phyloP scores from a whole-genome alignment of 2,113 vertebrate species.

The Chloropsis cyanopogon region DNA sequence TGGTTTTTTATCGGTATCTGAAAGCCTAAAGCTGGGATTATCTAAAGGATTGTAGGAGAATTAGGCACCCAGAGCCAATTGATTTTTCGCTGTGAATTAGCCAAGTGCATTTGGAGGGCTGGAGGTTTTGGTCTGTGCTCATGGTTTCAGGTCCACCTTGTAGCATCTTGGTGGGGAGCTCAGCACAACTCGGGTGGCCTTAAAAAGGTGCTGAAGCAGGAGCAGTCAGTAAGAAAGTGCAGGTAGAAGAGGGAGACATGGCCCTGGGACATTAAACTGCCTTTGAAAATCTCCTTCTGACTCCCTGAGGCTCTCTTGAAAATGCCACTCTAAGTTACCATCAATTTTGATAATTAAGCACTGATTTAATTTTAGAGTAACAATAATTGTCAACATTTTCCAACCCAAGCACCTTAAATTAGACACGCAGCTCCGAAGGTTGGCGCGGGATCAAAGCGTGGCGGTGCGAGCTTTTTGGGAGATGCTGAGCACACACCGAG shows the following conservation, averaged over 20 bases:
- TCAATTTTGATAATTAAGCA: conserved; percentile 58
- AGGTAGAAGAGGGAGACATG: not conserved
- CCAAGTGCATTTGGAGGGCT: conserved; percentile 1
- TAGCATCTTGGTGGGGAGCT: not conserved
- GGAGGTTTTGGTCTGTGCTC: not conserved
- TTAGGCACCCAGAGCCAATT: conserved; percentile 49
- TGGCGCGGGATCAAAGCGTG: conserved; percentile 33
- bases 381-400: conserved; percentile 64
- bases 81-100: conserved; percentile 40
- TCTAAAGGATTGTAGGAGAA: conserved; percentile 44
- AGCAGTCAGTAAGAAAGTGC: not conserved
- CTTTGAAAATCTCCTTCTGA: conserved; percentile 31
- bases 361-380: conserved; percentile 61
- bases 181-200: not conserved
- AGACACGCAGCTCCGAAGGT: not conserved
- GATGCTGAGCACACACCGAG: conserved; percentile 18
- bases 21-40: conserved; percentile 54
- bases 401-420: conserved; percentile 45
- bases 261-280: conserved; percentile 24
- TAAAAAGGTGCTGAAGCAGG: not conserved
- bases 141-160: not conserved
- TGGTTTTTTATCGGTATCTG: not conserved
- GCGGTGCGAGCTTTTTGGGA: not conserved
- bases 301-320: conserved; percentile 35
- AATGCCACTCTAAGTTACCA: conserved; percentile 45